Conservation (phyloP, 2,888 invertebrate genomes). For the Liposcelis brunnea region DNA sequence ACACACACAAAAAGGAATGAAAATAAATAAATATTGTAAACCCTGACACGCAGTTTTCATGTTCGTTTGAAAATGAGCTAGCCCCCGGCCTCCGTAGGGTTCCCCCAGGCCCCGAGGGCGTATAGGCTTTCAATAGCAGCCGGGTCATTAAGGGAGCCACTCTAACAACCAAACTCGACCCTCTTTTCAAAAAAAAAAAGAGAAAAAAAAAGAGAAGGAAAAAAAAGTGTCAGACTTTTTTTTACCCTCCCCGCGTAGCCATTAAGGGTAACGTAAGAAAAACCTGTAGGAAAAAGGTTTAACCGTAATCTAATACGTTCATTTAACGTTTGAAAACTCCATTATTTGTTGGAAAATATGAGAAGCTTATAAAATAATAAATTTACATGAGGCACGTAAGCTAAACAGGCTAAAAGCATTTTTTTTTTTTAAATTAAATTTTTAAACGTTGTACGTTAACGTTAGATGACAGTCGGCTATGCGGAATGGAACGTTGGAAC, state of each 20-base stretch:
- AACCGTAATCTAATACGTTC: too few species aligned
- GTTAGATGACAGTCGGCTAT: background rate
- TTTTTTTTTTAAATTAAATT: background rate
- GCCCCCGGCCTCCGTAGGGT: background rate
- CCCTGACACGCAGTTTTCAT: too few species aligned
- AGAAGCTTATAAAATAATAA: background rate
- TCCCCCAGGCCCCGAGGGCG: slow-evolving; percentile 3
- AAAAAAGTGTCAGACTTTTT: too few species aligned
- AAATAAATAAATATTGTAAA: too few species aligned
- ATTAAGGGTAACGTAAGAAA: background rate
- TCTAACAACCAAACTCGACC: slow-evolving; percentile 3
- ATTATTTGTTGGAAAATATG: slow-evolving; percentile 7
- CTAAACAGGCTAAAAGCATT: background rate
- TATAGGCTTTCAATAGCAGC: slow-evolving; percentile 8
- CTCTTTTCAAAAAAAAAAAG: background rate
- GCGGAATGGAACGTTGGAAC: background rate
- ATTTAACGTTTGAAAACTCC: background rate
- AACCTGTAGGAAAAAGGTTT: background rate
- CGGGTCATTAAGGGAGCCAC: slow-evolving; percentile 7
- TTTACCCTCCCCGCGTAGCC: too few species aligned
- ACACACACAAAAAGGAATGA: too few species aligned
- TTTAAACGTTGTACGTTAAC: background rate
- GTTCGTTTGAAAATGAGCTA: background rate
- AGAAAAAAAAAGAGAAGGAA: too few species aligned
- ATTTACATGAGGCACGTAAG: too few species aligned